Percentiles rank a stretch among this genome's conserved stretches.
phyloP scores from a whole-genome alignment of 2,113 vertebrate species.

The Tricholaema leucomelas region DNA sequence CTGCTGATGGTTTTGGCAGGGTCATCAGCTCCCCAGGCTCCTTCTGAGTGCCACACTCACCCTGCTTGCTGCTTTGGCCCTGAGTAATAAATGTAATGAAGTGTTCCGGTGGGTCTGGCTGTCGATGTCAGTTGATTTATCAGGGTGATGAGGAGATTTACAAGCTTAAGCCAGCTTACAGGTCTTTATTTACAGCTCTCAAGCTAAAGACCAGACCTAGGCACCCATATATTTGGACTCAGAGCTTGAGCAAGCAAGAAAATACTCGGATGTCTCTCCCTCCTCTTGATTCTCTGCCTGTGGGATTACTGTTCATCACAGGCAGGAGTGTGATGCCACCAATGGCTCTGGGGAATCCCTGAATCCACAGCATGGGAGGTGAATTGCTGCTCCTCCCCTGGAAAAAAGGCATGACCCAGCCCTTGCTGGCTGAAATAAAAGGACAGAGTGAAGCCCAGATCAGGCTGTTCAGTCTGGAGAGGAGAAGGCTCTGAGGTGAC shows the following conservation, averaged over 20 bases:
- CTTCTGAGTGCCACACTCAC: rapidly evolving
- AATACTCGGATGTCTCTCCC: not conserved
- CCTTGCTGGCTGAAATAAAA: not conserved
- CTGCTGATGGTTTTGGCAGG: not conserved
- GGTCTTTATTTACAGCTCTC: conserved; percentile 31
- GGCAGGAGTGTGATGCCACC: not conserved
- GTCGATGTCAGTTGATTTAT: not conserved
- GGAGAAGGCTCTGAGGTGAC: too few species aligned
- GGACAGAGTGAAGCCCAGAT: not conserved
- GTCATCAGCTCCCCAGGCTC: rapidly evolving
- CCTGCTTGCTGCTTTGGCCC: not conserved
- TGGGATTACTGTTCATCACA: not conserved
- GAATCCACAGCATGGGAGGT: not conserved
- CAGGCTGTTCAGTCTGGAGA: too few species aligned
- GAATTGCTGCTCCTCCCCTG: not conserved
- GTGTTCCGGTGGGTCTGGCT: not conserved
- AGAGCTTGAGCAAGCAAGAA: not conserved
- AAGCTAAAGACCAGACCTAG: not conserved
- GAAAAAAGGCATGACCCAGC: not conserved
- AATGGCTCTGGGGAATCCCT: not conserved
- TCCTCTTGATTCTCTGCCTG: not conserved
- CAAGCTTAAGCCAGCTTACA: not conserved
- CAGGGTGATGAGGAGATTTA: conserved; percentile 3
- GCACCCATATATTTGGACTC: not conserved
- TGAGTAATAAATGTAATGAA: not conserved